Base-by-base conservation (phyloP, 2,113 vertebrate genomes). In the Eudyptes chrysolophus region DNA sequence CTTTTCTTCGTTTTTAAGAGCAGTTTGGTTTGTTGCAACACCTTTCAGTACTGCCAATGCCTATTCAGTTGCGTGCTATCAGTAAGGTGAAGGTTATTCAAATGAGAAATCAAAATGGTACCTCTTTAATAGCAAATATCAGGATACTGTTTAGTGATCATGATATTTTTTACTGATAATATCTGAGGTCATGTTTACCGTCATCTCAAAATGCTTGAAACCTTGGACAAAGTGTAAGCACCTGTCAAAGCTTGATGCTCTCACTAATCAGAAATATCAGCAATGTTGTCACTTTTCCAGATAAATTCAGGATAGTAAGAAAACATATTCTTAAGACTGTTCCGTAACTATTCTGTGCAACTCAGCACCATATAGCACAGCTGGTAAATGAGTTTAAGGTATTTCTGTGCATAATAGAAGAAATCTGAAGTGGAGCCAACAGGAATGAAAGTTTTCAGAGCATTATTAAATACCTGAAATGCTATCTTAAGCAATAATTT, bases 401-500 rank as follows among this genome's bases (percentile, higher is more conserved):
- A 95, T 75, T 97, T 97, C 79, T 57, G 19, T 76, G 42, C 18
- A 25, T 68, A 89, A 65, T 48, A 83, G 66, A 90, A 90, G 36
- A 87, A 95, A 97, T 4, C 18, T 94, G 51, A 94, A 80, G 51
- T 30, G 52, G 3, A 95, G 26, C 16, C 87, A 95, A 75, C 7
- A 51, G 62, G 82, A 96, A 84, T 55, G 9, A 89, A 94, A 57
- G 34, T 27, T 42, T 92, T 75, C 44, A 66, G 96, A 86, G 36
- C 52, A 55, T 78, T 93, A 71, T 80, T 90, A 94, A 94, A 79
- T 60, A 68, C 57, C 72, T 55, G 22, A 96, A 95, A 94, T 96
- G 62, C 2, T 88, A 72, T 66, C 44, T 92, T 75, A 90, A 90
- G 74, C 9, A 90, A 51, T 80, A 92, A 16, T 84, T 60, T 70